Evolutionary conservation across 2,888 invertebrate species (phyloP).

Genomic region (Fragum whitleyi): DNA sequence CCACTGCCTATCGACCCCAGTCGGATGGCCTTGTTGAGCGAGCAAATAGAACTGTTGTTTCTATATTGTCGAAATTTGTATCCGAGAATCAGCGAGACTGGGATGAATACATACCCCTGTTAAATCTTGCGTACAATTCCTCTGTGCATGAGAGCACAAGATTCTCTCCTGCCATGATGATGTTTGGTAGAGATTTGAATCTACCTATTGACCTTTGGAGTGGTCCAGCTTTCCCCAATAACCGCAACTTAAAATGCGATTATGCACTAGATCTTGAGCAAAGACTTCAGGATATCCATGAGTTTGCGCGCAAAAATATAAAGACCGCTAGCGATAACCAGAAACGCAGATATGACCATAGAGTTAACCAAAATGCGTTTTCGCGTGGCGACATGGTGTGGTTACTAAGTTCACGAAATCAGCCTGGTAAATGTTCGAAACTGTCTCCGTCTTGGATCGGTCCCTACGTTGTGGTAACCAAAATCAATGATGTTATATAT

Average conservation of each 20-base stretch:
- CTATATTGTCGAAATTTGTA: constrained; percentile 39
- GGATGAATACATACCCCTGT: constrained; percentile 51
- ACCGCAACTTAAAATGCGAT: not conserved
- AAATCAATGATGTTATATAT: too few relatives aligned
- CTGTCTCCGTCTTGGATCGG: not conserved
- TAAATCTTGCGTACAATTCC: not conserved
- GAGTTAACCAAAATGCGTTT: not conserved
- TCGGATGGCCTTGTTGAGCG: constrained; percentile 42
- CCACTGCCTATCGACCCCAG: constrained; percentile 34
- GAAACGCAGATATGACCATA: not conserved
- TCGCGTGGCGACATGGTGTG: not conserved
- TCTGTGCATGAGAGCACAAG: not conserved
- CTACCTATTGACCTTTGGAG: not conserved
- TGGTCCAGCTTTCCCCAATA: not conserved
- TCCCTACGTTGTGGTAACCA: not conserved
- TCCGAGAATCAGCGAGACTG: constrained; percentile 47
- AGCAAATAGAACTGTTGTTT: constrained; percentile 25
- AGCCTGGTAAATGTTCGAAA: constrained; percentile 18
- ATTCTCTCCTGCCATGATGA: not conserved
- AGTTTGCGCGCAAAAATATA: not conserved
- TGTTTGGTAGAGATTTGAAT: constrained; percentile 8
- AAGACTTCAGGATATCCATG: not conserved
- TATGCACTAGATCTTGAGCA: constrained; percentile 4
- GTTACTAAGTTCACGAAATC: not conserved
- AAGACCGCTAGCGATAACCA: not conserved